These are phyloP conservation scores for Umimayanthus chanpuru DNA, from an alignment of 92 coral and sea anemone species.

Conservation along the genomic window DNA sequence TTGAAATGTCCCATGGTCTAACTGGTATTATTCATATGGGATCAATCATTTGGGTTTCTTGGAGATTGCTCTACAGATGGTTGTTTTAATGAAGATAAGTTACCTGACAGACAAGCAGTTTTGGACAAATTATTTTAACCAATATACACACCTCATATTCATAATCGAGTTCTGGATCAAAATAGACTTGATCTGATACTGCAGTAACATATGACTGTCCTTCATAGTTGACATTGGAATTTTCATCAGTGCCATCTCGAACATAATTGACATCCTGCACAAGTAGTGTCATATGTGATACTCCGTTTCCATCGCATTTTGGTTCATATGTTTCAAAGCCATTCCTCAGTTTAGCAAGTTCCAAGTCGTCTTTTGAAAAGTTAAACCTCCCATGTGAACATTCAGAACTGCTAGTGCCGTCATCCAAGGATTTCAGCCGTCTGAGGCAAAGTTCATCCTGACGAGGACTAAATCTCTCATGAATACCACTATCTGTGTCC, in stretches of 20 bases:
- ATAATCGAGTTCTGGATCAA: constrained; percentile 95
- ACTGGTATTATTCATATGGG: not conserved
- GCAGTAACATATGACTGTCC: constrained; percentile 73
- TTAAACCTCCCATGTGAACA: constrained; percentile 78
- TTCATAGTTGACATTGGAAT: constrained; percentile 53
- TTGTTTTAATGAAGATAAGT: constrained; percentile 18
- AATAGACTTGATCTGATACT: constrained; percentile 91
- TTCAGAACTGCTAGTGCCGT: constrained; percentile 91
- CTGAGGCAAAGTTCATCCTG: constrained; percentile 74
- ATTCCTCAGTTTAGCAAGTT: constrained; percentile 63
- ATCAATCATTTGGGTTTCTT: not conserved
- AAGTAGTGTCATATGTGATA: constrained; percentile 68
- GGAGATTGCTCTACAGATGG: constrained; percentile 4
- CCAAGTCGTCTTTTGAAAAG: constrained; percentile 80
- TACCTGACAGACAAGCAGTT: constrained; percentile 40
- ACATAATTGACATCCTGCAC: constrained; percentile 75
- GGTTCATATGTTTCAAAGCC: constrained; percentile 64
- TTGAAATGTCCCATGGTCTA: not conserved
- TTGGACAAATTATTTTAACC: not conserved
- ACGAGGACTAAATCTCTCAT: constrained; percentile 88
- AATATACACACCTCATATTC: constrained; percentile 90
- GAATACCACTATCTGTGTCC: constrained; percentile 90
- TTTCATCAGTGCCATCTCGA: constrained; percentile 61
- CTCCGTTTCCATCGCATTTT: constrained; percentile 48
- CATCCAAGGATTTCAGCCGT: constrained; percentile 80